phyloP scores from a whole-genome alignment of 2,113 vertebrate genomes.

The Microcebus lehilahytsara region DNA sequence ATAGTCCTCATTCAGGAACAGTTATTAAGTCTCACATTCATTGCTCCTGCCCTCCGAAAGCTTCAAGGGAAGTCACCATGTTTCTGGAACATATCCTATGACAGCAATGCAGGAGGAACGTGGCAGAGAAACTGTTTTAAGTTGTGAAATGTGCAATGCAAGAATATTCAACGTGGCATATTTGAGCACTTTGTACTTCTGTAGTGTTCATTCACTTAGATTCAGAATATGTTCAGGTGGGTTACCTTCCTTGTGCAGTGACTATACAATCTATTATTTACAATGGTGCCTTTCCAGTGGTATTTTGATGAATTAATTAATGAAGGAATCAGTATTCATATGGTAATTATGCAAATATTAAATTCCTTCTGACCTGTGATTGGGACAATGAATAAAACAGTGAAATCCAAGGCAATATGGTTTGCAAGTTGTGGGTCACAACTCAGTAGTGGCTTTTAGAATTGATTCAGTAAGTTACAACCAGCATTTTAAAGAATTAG shows the following conservation, averaged over 20 bases:
- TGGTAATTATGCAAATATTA: not conserved
- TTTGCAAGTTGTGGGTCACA: not conserved
- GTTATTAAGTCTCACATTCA: constrained; percentile 29
- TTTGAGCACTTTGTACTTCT: constrained; percentile 5
- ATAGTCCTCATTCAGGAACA: constrained; percentile 34
- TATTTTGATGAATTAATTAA: not conserved
- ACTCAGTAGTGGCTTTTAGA: not conserved
- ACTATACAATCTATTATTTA: not conserved
- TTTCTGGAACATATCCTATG: constrained; percentile 38
- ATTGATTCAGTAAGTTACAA: not conserved
- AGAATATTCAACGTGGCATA: not conserved
- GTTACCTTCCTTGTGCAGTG: not conserved
- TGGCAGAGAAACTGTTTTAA: constrained; percentile 12
- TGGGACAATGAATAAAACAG: constrained; percentile 10
- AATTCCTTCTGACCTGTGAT: not conserved
- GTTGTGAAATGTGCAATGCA: constrained; percentile 16
- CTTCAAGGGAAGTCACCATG: not conserved
- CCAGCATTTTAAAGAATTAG: not conserved
- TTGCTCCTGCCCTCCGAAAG: constrained; percentile 21
- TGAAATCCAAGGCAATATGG: not conserved
- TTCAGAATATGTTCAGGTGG: not conserved
- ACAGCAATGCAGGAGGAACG: not conserved
- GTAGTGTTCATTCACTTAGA: not conserved
- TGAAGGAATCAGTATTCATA: not conserved
- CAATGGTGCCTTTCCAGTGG: not conserved